Conservation (phyloP, 2,797 vertebrate species). For the Macrochelys suwanniensis region DNA sequence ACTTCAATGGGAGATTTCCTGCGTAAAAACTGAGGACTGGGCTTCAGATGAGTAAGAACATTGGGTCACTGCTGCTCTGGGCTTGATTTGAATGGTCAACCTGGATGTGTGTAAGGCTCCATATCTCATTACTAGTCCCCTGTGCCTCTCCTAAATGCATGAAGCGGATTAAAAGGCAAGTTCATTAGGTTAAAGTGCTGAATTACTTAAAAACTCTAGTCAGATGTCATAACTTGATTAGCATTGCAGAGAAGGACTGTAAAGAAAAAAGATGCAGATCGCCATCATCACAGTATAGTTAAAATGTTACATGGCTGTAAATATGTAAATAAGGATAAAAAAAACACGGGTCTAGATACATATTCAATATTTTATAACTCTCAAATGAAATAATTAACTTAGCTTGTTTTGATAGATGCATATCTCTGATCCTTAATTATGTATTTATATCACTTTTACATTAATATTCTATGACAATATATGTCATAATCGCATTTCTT, state of each 20-base stretch:
- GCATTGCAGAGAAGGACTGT: conserved; percentile 58
- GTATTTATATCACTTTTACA: conserved; percentile 9
- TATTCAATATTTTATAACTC: conserved; percentile 71
- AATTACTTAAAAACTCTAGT: conserved; percentile 70
- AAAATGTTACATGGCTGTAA: conserved; percentile 53
- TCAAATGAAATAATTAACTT: conserved; percentile 73
- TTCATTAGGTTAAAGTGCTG: conserved; percentile 72
- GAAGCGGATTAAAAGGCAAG: conserved; percentile 64
- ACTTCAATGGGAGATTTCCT: background rate
- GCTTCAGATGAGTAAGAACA: background rate
- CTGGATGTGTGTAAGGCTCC: conserved; percentile 24
- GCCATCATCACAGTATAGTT: conserved; percentile 40
- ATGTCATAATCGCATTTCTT: conserved; percentile 56
- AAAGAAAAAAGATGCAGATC: conserved; percentile 64
- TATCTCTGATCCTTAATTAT: conserved; percentile 71
- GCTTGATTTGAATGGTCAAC: background rate
- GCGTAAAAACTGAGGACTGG: background rate
- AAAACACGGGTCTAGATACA: conserved; percentile 58
- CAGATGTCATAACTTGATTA: conserved; percentile 68
- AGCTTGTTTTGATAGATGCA: conserved; percentile 62
- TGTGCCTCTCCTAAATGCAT: conserved; percentile 53
- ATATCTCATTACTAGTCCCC: conserved; percentile 44
- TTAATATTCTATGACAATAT: conserved; percentile 66
- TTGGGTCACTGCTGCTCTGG: background rate
- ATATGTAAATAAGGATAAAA: conserved; percentile 69